Percentiles rank a stretch among this genome's conserved stretches.
Evolutionary conservation across 2,888 invertebrate species (phyloP).

Genomic region (Synanthedon vespiformis): DNA sequence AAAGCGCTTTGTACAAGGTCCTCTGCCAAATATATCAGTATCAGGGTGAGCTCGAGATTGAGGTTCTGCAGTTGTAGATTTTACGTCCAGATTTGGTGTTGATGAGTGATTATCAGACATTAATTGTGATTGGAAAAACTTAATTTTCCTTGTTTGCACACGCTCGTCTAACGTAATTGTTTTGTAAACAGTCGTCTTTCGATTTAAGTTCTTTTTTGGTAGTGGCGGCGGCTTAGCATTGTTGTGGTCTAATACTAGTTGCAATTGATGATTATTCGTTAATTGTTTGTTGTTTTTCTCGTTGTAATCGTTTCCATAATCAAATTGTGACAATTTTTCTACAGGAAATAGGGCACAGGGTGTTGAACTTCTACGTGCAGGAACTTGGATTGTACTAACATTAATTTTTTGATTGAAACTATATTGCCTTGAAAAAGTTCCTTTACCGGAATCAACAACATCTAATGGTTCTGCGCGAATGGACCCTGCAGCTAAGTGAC

Average conservation of each 20-base stretch:
- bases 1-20: constrained; percentile 72
- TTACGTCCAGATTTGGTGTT: constrained; percentile 35
- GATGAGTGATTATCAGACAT: constrained; percentile 41
- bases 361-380: constrained; percentile 56
- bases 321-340: constrained; percentile 40
- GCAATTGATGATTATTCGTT: constrained; percentile 16
- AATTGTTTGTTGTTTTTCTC: constrained; percentile 21
- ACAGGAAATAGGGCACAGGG: constrained; percentile 59
- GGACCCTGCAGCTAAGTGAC: constrained; percentile 43
- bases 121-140: constrained; percentile 59
- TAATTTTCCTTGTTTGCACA: constrained; percentile 61
- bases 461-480: constrained; percentile 30
- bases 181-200: constrained; percentile 56
- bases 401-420: constrained; percentile 61
- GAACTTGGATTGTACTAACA: constrained; percentile 49
- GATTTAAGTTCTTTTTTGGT: constrained; percentile 56
- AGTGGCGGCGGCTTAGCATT: constrained; percentile 58
- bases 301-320: constrained; percentile 40
- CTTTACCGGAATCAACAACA: constrained; percentile 33
- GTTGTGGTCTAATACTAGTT: constrained; percentile 33
- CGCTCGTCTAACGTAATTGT: constrained; percentile 62
- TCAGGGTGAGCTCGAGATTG: constrained; percentile 35
- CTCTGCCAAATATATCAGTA: constrained; percentile 62
- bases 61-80: constrained; percentile 33
- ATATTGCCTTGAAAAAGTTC: constrained; percentile 51